These are phyloP conservation scores for Philypnodon macrostomus DNA, from an alignment of 2,797 vertebrate species.

Conservation along the genomic window DNA sequence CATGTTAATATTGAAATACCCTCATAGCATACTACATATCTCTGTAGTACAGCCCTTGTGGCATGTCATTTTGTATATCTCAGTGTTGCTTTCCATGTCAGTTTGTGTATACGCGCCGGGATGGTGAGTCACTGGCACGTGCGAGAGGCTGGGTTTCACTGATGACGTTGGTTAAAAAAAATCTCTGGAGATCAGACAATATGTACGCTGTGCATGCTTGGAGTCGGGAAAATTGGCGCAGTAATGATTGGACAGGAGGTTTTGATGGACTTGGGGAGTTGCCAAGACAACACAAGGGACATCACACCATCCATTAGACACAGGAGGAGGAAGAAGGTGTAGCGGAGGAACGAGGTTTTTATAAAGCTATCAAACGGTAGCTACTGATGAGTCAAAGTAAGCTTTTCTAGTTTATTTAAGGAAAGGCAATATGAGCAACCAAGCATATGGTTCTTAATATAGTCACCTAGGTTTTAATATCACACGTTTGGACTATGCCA, in stretches of 20 bases:
- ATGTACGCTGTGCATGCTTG: slow-evolving; percentile 5
- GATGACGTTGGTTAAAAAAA: slow-evolving; percentile 48
- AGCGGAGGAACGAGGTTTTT: slow-evolving; percentile 23
- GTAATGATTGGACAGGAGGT: slow-evolving; percentile 30
- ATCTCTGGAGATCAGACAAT: background rate
- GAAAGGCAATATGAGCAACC: too few relatives aligned
- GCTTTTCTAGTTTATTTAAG: too few relatives aligned
- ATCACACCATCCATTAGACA: slow-evolving; percentile 44
- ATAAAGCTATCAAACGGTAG: background rate
- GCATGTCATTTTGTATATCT: background rate
- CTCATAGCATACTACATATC: too few relatives aligned
- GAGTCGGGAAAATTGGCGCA: slow-evolving; percentile 25
- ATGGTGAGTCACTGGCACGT: slow-evolving; percentile 59
- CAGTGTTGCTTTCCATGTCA: background rate
- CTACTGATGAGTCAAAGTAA: background rate
- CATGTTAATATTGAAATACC: too few relatives aligned
- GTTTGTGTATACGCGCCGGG: slow-evolving; percentile 29
- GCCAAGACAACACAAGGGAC: slow-evolving; percentile 65
- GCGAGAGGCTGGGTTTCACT: slow-evolving; percentile 32
- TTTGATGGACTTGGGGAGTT: slow-evolving; percentile 58
- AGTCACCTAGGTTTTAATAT: too few relatives aligned
- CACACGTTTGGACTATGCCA: too few relatives aligned
- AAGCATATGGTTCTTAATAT: too few relatives aligned
- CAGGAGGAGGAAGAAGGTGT: slow-evolving; percentile 42
- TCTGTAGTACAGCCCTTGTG: slow-evolving; percentile 46